These are phyloP conservation scores for Musca domestica DNA, from an alignment of 1,140 invertebrate species.

Conservation along the genomic window DNA sequence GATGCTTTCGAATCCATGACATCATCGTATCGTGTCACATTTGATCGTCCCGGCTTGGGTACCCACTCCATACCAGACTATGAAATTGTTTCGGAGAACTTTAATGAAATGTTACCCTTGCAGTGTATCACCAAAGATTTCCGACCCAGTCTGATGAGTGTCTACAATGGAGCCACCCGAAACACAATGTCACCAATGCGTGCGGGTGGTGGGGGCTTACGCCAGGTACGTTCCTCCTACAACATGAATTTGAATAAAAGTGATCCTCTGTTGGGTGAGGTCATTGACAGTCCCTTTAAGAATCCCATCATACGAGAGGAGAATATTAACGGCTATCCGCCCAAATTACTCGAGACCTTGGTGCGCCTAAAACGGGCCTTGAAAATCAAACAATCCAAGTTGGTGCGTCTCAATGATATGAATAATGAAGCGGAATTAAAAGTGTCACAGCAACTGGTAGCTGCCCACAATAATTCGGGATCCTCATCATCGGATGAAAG, in stretches of 20 bases:
- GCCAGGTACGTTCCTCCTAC: slow-evolving; percentile 37
- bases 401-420: slow-evolving; percentile 79
- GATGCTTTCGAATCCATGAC: slow-evolving; percentile 97
- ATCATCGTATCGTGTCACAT: slow-evolving; percentile 96
- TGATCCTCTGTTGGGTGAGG: slow-evolving; percentile 58
- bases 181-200: slow-evolving; percentile 12
- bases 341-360: slow-evolving; percentile 81
- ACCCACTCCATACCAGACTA: slow-evolving; percentile 96
- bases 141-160: slow-evolving; percentile 65
- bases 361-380: slow-evolving; percentile 86
- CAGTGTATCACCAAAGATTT: slow-evolving; percentile 80
- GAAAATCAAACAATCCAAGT: slow-evolving; percentile 77
- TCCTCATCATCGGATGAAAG: slow-evolving; percentile 30
- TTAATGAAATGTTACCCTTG: slow-evolving; percentile 85
- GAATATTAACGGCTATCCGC: slow-evolving; percentile 77
- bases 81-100: slow-evolving; percentile 92
- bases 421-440: slow-evolving; percentile 88
- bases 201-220: slow-evolving; percentile 28
- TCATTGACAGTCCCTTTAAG: slow-evolving; percentile 40
- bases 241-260: slow-evolving; percentile 53
- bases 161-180: slow-evolving; percentile 39
- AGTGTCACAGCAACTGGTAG: slow-evolving; percentile 57
- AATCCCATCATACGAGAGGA: slow-evolving; percentile 45
- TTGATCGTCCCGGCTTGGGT: slow-evolving; percentile 89
- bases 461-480: slow-evolving; percentile 61